Conservation (phyloP, 2,888 invertebrate genomes). For the Neoaliturus tenellus region DNA sequence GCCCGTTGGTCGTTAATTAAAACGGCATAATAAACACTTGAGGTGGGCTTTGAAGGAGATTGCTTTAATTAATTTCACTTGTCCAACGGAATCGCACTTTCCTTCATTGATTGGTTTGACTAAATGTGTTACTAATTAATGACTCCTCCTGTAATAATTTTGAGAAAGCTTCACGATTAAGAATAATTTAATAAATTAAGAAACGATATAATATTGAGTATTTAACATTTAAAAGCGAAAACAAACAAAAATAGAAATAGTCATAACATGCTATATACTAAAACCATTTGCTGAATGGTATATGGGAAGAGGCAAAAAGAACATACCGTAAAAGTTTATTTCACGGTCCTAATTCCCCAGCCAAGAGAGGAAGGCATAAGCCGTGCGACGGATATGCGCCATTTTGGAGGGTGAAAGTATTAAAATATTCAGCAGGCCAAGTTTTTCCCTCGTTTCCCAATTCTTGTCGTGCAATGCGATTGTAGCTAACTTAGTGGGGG, state of each 20-base stretch:
- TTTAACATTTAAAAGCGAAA: too few relatives aligned
- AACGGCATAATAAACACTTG: slow-evolving; percentile 22
- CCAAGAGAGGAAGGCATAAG: not conserved
- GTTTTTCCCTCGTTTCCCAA: slow-evolving; percentile 46
- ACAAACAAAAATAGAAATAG: too few relatives aligned
- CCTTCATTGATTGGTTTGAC: not conserved
- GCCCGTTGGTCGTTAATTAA: not conserved
- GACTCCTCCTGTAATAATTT: too few relatives aligned
- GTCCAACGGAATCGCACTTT: not conserved
- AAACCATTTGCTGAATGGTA: too few relatives aligned
- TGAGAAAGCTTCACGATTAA: too few relatives aligned
- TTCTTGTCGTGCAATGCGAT: slow-evolving; percentile 40
- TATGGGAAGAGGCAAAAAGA: not conserved
- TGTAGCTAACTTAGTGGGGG: not conserved
- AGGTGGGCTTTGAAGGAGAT: not conserved
- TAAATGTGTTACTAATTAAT: too few relatives aligned
- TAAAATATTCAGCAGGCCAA: slow-evolving; percentile 48
- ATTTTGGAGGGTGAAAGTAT: slow-evolving; percentile 41
- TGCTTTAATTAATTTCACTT: not conserved
- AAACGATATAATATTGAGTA: too few relatives aligned
- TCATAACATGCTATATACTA: too few relatives aligned
- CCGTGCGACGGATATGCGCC: slow-evolving; percentile 17
- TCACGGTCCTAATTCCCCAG: not conserved
- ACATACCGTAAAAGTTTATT: not conserved
- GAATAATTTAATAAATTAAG: too few relatives aligned